phyloP scores from a whole-genome alignment of 1,140 invertebrate species.

The Ceratina calcarata region DNA sequence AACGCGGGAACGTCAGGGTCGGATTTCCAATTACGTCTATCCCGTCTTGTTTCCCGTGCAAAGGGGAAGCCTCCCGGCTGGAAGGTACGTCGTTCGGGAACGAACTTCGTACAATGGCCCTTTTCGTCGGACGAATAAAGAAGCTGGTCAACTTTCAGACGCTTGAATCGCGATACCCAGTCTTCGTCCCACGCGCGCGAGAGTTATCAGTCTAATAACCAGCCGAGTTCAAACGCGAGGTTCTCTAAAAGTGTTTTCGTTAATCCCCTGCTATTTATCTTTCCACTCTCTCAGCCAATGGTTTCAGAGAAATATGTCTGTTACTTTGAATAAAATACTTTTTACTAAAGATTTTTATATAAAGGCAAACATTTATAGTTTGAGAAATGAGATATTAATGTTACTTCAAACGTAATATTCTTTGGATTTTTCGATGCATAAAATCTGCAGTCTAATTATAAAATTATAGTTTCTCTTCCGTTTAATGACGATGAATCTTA shows the following conservation, averaged over 20 bases:
- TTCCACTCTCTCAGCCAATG: too few relatives aligned
- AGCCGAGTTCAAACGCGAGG: neutral
- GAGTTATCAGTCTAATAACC: slow-evolving; percentile 15
- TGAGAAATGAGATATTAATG: too few relatives aligned
- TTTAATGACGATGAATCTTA: too few relatives aligned
- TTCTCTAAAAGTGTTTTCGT: neutral
- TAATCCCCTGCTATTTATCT: neutral
- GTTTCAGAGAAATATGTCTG: too few relatives aligned
- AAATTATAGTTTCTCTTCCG: too few relatives aligned
- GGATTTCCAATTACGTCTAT: slow-evolving; percentile 46
- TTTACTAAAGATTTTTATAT: too few relatives aligned
- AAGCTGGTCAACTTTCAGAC: slow-evolving; percentile 33
- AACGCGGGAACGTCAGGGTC: slow-evolving; percentile 37
- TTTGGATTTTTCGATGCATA: too few relatives aligned
- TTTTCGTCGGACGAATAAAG: slow-evolving; percentile 20
- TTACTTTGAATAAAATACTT: too few relatives aligned
- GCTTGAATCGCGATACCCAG: slow-evolving; percentile 13
- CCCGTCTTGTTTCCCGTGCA: slow-evolving; percentile 3
- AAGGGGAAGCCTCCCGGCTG: slow-evolving; percentile 19
- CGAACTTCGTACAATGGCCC: slow-evolving; percentile 20
- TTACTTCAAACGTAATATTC: too few relatives aligned
- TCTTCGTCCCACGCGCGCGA: too few relatives aligned
- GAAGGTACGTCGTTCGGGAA: neutral
- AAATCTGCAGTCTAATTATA: too few relatives aligned
- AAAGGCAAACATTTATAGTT: too few relatives aligned